A percentile compares a stretch with the other conserved stretches of the same genome.
phyloP scores from a whole-genome alignment of 2,888 invertebrate species.

The Cosmopolites sordidus region DNA sequence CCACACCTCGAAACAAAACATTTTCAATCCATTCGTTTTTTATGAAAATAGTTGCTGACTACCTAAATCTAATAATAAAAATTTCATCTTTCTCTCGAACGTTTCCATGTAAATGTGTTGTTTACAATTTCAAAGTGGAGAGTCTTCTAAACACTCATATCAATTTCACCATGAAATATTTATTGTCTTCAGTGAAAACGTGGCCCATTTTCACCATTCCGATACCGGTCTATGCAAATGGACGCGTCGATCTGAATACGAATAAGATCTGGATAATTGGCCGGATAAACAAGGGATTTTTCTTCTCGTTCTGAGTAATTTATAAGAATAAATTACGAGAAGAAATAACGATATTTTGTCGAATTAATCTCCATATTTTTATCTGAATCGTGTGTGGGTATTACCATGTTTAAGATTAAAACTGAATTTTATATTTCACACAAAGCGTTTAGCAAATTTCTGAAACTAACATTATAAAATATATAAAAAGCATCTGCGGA shows the following conservation, averaged over 20 bases:
- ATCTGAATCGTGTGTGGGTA: too few species aligned
- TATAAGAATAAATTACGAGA: too few species aligned
- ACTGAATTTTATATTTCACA: too few species aligned
- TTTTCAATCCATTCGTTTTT: too few species aligned
- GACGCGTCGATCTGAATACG: constrained; percentile 20
- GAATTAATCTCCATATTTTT: too few species aligned
- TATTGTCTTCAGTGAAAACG: constrained; percentile 26
- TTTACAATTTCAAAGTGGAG: constrained; percentile 13
- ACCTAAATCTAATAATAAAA: constrained; percentile 3
- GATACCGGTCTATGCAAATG: constrained; percentile 24
- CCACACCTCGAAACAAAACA: too few species aligned
- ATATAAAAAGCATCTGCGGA: too few species aligned
- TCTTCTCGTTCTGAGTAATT: not conserved
- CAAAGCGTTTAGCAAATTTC: too few species aligned
- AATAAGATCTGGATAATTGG: constrained; percentile 13
- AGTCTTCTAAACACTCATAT: constrained; percentile 21
- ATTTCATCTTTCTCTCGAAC: constrained; percentile 4
- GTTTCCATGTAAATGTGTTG: constrained; percentile 14
- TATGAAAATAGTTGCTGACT: too few species aligned
- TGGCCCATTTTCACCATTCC: constrained; percentile 24
- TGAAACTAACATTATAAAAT: too few species aligned
- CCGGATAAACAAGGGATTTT: constrained; percentile 18
- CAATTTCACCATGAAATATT: constrained; percentile 27
- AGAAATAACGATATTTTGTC: too few species aligned
- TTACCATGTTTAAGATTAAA: too few species aligned